Base-by-base conservation (phyloP, 2,797 vertebrate species). In the Psittacula derbiana region DNA sequence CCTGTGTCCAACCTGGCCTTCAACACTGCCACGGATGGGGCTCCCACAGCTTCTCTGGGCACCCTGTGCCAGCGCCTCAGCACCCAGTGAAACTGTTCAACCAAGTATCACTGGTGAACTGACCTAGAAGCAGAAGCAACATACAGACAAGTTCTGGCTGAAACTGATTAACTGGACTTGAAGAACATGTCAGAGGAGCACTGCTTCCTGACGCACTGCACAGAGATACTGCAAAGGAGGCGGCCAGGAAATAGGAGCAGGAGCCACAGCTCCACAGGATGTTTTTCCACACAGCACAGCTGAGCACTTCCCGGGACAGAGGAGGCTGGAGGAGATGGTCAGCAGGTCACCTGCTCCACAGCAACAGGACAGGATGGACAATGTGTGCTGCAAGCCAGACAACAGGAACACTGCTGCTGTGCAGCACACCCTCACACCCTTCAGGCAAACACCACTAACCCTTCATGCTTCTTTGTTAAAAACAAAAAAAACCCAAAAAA, bases 311-410 rank as follows among this genome's bases (percentile, higher is more conserved):
- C 78, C 36, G 27, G 57, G 62, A 53, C 0, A 0, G 28, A 69
- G 44, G 20, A 65, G 28, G 44, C 71, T 62, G 66, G 31, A 46
- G 50, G 30, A 88, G 81, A 36, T 4, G 0, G 30, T 31, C 55
- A 62, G 71, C 0, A 0, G 0, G 1, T 24, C 71, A 58, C 64
- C 46, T 31, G n/a, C 12, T 43, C 3, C 0, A 6, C 44, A 49
- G 43, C 2, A 49, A 30, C 0, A 2, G 62, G 21, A 36, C 52
- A 74, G 80, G 10, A 88, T 27, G 57, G 31, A 88, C 72, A 67
- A 15, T 0, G 0, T 0, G 0, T 8, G 33, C 53, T 76, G 36
- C 55, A 66, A 61, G 40, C 17, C 16, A 33, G 43, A 41, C 21
- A 43, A 61, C 24, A 25, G 50, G 10, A 73, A 14, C 30, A 19